A percentile compares a stretch with the other conserved stretches of the same genome.
phyloP scores from a whole-genome alignment of 2,797 vertebrate genomes.

The Aulostomus chinensis region DNA sequence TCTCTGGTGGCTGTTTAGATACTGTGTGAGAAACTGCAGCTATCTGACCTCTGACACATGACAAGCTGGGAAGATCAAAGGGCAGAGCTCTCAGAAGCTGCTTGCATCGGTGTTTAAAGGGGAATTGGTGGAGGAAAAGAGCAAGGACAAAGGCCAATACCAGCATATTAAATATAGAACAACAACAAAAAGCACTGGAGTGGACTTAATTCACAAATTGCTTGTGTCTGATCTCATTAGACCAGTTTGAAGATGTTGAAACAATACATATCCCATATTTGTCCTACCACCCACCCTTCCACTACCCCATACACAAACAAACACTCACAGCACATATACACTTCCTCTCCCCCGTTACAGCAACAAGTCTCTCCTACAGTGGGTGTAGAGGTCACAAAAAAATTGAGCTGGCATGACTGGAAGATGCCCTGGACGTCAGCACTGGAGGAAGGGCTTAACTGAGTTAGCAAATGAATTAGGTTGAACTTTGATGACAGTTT shows the following conservation, averaged over 20 bases:
- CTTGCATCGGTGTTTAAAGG: constrained; percentile 45
- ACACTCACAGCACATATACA: neutral
- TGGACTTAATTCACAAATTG: neutral
- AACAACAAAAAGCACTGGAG: neutral
- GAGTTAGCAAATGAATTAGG: constrained; percentile 22
- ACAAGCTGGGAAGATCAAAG: constrained; percentile 66
- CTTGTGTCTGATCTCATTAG: constrained; percentile 1
- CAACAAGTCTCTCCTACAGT: no score
- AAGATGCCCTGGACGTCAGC: constrained; percentile 10
- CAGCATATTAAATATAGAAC: constrained; percentile 4
- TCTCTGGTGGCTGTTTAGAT: constrained; percentile 56
- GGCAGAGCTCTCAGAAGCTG: constrained; percentile 46
- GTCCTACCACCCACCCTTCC: neutral
- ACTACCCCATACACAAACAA: constrained; percentile 8
- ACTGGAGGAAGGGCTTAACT: constrained; percentile 1
- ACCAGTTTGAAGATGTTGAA: constrained; percentile 49
- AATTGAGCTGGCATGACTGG: constrained; percentile 33
- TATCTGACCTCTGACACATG: constrained; percentile 73
- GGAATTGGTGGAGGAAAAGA: constrained; percentile 1
- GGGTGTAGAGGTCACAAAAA: neutral
- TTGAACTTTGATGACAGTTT: constrained; percentile 20
- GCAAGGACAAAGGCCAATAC: neutral
- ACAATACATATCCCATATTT: constrained; percentile 66
- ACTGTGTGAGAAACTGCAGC: constrained; percentile 69
- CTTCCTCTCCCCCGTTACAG: neutral